These are phyloP conservation scores for Panagrolaimus sp. DNA, from an alignment of 1,140 invertebrate species.

Conservation along the genomic window DNA sequence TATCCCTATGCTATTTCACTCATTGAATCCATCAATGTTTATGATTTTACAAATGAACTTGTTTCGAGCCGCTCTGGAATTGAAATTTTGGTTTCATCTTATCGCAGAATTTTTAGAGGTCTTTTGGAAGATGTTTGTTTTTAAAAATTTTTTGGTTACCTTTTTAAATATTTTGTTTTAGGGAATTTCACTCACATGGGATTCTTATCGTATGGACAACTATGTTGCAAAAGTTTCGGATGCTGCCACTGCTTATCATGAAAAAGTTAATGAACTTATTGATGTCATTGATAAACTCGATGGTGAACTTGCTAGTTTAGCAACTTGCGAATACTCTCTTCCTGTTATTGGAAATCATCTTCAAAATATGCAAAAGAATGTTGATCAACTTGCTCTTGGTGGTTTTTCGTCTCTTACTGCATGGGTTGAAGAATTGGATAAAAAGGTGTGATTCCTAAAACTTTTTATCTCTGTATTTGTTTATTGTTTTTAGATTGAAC, in stretches of 20 bases:
- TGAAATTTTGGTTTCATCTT: conserved; percentile 80
- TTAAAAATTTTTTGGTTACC: too few species aligned
- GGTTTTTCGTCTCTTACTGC: conserved; percentile 94
- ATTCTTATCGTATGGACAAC: conserved; percentile 95
- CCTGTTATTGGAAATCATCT: conserved; percentile 86
- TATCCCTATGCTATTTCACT: conserved; percentile 98
- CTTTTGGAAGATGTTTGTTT: conserved; percentile 78
- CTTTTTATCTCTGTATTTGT: too few species aligned
- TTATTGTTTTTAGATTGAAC: conserved; percentile 68
- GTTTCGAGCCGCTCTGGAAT: conserved; percentile 87
- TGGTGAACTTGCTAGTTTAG: conserved; percentile 82
- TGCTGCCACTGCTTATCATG: conserved; percentile 62
- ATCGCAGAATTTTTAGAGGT: conserved; percentile 80
- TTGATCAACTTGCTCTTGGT: conserved; percentile 89
- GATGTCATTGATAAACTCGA: conserved; percentile 63
- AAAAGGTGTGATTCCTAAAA: conserved; percentile 62
- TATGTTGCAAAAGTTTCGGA: conserved; percentile 93
- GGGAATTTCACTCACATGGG: conserved; percentile 88
- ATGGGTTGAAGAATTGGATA: conserved; percentile 88
- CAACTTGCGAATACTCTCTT: conserved; percentile 88
- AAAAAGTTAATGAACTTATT: conserved; percentile 84
- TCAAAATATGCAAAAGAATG: conserved; percentile 88
- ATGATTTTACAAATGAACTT: conserved; percentile 64
- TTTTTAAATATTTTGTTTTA: too few species aligned
- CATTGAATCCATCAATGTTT: conserved; percentile 92